Evolutionary conservation across 2,888 invertebrate genomes (phyloP).

Genomic region (Drosophila paramelanica): DNA sequence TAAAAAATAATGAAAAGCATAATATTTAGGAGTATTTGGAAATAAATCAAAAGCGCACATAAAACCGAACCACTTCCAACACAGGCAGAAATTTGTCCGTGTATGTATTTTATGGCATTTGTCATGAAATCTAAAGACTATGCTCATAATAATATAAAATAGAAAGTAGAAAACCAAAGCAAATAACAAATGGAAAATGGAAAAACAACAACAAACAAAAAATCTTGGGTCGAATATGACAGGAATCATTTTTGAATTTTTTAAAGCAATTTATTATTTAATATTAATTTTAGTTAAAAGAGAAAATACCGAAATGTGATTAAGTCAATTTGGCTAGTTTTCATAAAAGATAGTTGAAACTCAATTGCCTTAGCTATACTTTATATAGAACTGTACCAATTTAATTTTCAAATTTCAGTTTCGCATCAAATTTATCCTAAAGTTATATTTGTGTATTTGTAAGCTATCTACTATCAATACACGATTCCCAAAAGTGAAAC

Average conservation of each 20-base stretch:
- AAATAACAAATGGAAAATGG: conserved; percentile 45
- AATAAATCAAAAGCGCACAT: conserved; percentile 64
- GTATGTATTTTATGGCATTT: conserved; percentile 68
- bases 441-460: conserved; percentile 4
- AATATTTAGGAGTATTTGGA: conserved; percentile 44
- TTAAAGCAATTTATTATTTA: no score
- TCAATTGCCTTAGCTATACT: conserved; percentile 9
- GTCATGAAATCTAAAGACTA: conserved; percentile 78
- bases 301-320: not conserved
- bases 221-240: not conserved
- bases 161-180: conserved; percentile 9
- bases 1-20: conserved; percentile 74
- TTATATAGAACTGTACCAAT: not conserved
- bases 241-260: no score
- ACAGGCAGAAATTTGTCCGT: conserved; percentile 9
- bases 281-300: not conserved
- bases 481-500: not conserved
- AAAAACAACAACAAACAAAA: conserved; percentile 41
- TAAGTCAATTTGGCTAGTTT: not conserved
- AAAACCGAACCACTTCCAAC: conserved; percentile 40
- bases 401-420: no score
- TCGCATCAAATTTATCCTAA: not conserved
- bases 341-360: not conserved
- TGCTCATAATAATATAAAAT: conserved; percentile 75
- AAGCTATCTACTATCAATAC: not conserved